These are phyloP conservation scores for Haemorhous mexicanus DNA, from an alignment of 2,113 vertebrate genomes.

Conservation along the genomic window DNA sequence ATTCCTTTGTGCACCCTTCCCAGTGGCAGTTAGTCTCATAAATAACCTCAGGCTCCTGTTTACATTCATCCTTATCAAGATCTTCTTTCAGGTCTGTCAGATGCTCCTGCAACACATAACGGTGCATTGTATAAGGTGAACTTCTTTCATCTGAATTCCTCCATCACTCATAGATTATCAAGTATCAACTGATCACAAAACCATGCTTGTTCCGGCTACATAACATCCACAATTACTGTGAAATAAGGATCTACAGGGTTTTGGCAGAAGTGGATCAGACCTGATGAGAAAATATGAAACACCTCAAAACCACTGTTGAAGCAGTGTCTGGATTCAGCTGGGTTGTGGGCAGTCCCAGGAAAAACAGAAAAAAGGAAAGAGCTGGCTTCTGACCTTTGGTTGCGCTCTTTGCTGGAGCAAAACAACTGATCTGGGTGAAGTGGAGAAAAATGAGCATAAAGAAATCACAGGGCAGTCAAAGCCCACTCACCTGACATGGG, in stretches of 20 bases:
- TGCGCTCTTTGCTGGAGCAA: not conserved
- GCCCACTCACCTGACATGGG: not conserved
- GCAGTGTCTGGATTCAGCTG: not conserved
- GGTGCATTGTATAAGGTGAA: slow-evolving; percentile 5
- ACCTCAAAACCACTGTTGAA: not conserved
- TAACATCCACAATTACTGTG: not conserved
- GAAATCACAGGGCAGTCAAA: not conserved
- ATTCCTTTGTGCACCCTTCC: slow-evolving; percentile 94
- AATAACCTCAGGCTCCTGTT: slow-evolving; percentile 93
- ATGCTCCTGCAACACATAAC: slow-evolving; percentile 80
- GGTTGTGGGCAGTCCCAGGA: not conserved
- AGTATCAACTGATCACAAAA: slow-evolving; percentile 10
- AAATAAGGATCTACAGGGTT: slow-evolving; percentile 1
- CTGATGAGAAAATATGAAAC: not conserved
- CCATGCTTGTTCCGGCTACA: not conserved
- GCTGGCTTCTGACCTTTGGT: not conserved
- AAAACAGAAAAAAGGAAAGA: not conserved
- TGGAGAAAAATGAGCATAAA: not conserved
- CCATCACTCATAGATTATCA: slow-evolving; percentile 34
- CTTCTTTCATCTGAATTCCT: slow-evolving; percentile 40
- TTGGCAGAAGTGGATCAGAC: not conserved
- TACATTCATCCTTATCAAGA: slow-evolving; percentile 94
- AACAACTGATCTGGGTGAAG: not conserved
- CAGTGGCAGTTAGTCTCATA: slow-evolving; percentile 99
- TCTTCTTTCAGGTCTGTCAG: slow-evolving; percentile 92